These are phyloP conservation scores for Marcusenius ussheri DNA, from an alignment of 2,113 vertebrate genomes.

Conservation along the genomic window DNA sequence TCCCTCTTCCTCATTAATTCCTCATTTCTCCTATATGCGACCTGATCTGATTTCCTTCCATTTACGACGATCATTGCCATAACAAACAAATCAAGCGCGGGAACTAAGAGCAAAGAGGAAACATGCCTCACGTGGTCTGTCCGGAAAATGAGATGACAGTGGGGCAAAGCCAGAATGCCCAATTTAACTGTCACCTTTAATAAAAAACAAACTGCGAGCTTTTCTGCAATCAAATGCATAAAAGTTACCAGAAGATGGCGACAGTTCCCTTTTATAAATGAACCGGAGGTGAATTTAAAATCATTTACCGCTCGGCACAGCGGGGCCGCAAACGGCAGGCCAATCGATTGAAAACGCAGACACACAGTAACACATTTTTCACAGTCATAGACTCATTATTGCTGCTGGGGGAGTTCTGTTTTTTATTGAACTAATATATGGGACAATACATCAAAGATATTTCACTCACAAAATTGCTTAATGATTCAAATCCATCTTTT, in stretches of 20 bases:
- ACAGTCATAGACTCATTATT: not conserved
- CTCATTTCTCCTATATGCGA: not conserved
- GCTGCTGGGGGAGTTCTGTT: not conserved
- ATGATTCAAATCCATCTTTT: not conserved
- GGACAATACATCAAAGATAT: not conserved
- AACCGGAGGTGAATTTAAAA: not conserved
- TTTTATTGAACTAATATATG: not conserved
- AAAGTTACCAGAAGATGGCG: constrained; percentile 44
- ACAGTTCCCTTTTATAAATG: constrained; percentile 3
- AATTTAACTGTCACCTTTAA: not conserved
- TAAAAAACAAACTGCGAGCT: not conserved
- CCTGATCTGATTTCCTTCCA: not conserved
- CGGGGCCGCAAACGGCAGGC: not conserved
- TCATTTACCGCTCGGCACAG: not conserved
- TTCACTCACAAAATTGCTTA: not conserved
- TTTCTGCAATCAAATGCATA: not conserved
- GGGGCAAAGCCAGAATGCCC: not conserved
- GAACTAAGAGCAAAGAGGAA: not conserved
- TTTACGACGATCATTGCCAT: not conserved
- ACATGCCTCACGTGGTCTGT: not conserved
- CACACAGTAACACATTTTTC: not conserved
- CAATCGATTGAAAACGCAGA: not conserved
- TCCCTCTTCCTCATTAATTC: not conserved
- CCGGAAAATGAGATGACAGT: not conserved
- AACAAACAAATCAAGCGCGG: not conserved